Evolutionary conservation across 2,888 invertebrate species (phyloP).

Genomic region (Timandra comae): DNA sequence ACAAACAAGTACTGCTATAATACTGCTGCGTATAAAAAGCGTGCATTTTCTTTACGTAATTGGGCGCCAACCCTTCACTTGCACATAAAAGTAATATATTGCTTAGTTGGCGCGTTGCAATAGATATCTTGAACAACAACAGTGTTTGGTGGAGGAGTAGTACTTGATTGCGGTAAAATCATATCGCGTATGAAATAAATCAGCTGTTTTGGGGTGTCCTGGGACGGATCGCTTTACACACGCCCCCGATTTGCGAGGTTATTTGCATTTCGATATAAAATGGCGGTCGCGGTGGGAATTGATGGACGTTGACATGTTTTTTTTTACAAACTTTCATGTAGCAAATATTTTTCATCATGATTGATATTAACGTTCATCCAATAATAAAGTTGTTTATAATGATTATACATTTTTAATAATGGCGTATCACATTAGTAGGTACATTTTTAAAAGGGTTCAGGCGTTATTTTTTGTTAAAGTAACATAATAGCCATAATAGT

Average conservation of each 20-base stretch:
- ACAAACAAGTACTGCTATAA: conserved; percentile 48
- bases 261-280: conserved; percentile 69
- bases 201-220: conserved; percentile 52
- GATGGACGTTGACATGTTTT: conserved; percentile 65
- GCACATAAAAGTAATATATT: conserved; percentile 30
- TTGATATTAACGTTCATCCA: no score
- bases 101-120: conserved; percentile 31
- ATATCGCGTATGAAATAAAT: conserved; percentile 72
- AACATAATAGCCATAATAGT: conserved; percentile 26
- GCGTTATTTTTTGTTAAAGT: conserved; percentile 20
- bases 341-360: no score
- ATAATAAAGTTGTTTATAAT: no score
- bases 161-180: conserved; percentile 64
- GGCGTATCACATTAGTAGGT: conserved; percentile 3
- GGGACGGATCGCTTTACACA: conserved; percentile 63
- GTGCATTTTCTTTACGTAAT: conserved; percentile 58
- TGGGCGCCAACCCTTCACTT: conserved; percentile 47
- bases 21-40: conserved; percentile 41
- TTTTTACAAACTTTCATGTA: no score
- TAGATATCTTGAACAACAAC: conserved; percentile 32
- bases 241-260: conserved; percentile 62
- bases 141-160: conserved; percentile 28
- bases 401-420: not conserved
- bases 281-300: conserved; percentile 55
- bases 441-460: conserved; percentile 13